Conservation (phyloP, 1,140 invertebrate species). For the Drosophila nannoptera region DNA sequence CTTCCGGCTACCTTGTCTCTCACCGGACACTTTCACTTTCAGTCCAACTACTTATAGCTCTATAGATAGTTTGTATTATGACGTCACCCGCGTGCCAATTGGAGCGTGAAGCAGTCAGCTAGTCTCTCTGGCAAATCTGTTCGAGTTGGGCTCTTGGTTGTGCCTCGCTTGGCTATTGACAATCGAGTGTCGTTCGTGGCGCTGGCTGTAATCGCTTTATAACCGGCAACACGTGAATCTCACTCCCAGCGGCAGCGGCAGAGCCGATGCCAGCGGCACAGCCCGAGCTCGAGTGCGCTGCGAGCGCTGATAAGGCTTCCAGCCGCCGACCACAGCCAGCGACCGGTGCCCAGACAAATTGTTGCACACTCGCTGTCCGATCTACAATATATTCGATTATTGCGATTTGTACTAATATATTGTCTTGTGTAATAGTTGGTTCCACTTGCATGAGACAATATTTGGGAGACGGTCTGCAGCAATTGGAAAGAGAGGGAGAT, state of each 20-base stretch:
- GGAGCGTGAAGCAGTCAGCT: slow-evolving; percentile 14
- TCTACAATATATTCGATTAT: neutral
- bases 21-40: slow-evolving; percentile 59
- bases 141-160: slow-evolving; percentile 17
- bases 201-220: slow-evolving; percentile 63
- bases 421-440: slow-evolving; percentile 19
- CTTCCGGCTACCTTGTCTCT: slow-evolving; percentile 25
- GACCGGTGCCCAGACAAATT: slow-evolving; percentile 13
- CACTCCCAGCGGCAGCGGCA: slow-evolving; percentile 4
- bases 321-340: slow-evolving; percentile 7
- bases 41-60: neutral
- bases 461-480: too few species aligned
- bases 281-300: neutral
- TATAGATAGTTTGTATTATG: neutral
- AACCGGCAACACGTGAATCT: slow-evolving; percentile 67
- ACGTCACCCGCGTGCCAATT: slow-evolving; percentile 36
- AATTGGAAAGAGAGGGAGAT: too few species aligned
- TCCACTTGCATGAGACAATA: too few species aligned
- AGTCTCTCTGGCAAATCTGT: neutral
- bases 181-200: slow-evolving; percentile 58
- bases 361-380: neutral
- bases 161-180: slow-evolving; percentile 37
- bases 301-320: slow-evolving; percentile 50
- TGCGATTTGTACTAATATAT: neutral
- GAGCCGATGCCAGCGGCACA: neutral